Evolutionary conservation across 35 echinoderm and acorn worm genomes (phyloP).

Genomic region (Apostichopus parvimensis): DNA sequence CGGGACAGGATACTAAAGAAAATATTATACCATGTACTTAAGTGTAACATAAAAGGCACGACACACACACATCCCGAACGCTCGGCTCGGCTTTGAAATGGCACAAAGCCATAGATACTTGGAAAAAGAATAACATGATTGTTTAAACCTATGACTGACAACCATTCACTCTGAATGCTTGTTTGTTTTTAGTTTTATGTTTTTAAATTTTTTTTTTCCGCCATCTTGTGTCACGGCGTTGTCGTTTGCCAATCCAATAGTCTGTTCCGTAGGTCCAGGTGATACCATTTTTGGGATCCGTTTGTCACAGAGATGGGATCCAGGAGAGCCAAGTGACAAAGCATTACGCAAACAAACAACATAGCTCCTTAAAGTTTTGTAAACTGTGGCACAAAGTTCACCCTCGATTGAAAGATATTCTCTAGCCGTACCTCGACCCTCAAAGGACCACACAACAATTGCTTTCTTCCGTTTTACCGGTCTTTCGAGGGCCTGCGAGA

Average conservation of each 20-base stretch:
- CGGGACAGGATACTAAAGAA: not conserved
- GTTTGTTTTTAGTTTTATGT: not conserved
- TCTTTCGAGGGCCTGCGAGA: constrained; percentile 25
- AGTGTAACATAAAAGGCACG: constrained; percentile 47
- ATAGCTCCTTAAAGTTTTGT: constrained; percentile 8
- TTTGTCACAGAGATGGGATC: not conserved
- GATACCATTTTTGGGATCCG: not conserved
- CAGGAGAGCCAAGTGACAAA: not conserved
- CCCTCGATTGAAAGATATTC: not conserved
- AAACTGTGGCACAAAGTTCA: constrained; percentile 18
- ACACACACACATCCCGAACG: not conserved
- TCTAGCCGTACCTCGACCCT: not conserved
- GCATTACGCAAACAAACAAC: constrained; percentile 19
- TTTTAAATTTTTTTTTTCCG: not conserved
- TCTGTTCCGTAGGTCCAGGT: not conserved
- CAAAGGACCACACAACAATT: constrained; percentile 33
- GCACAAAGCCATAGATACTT: not conserved
- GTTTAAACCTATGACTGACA: not conserved
- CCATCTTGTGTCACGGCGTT: not conserved
- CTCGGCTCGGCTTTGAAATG: not conserved
- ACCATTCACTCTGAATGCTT: not conserved
- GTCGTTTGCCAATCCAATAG: not conserved
- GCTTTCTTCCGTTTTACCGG: constrained; percentile 39
- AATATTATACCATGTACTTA: constrained; percentile 21
- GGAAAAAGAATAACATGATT: not conserved